Evolutionary conservation across 2,797 vertebrate species (phyloP), one percentile per base, ranked within the genome.

Genomic region (Sphenodon punctatus): DNA sequence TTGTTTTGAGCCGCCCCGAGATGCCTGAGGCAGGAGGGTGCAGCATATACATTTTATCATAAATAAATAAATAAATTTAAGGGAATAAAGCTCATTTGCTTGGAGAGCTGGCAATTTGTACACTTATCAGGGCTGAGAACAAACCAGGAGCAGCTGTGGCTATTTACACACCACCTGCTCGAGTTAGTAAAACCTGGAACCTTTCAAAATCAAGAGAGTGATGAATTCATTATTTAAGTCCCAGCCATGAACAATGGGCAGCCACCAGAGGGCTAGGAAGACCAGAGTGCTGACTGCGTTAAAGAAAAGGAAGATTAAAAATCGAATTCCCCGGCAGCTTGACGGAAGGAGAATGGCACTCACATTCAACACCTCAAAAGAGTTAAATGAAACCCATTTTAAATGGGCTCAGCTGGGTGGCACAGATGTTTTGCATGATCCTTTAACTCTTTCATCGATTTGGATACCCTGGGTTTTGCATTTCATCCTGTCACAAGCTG

Each of bases 221-320:
- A 64, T 58, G 69, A 68, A 69, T 78, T 69, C 67, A 56, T 73
- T 48, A 78, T 49, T 20, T 41, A 19, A 58, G 42, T 63, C 75
- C 63, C 32, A 42, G 58, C 42, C 14, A 34, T 48, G 49, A 43
- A 83, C 75, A 74, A 74, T 58, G 64, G 64, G 32, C 19, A 30
- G 36, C 30, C 63, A 51, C 58, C 55, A 64, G 58, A 73, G 64
- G 36, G 64, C 48, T 83, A 61, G 55, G 9, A 48, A 42, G 59
- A 56, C 38, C 41, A 9, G 36, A 39, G 34, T 41, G 63, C 56
- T 66, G 71, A 55, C 55, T 34, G 34, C 49, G 53, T 58, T 43
- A 72, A 74, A 80, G 60, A 80, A 84, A 87, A 78, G 45, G 42
- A 58, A 56, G 67, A 53, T 46, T 63, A 76, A 63, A 83, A 72